Evolutionary conservation across 2,113 vertebrate species (phyloP), one percentile per base, ranked within the genome.

Genomic region (Promerops cafer): DNA sequence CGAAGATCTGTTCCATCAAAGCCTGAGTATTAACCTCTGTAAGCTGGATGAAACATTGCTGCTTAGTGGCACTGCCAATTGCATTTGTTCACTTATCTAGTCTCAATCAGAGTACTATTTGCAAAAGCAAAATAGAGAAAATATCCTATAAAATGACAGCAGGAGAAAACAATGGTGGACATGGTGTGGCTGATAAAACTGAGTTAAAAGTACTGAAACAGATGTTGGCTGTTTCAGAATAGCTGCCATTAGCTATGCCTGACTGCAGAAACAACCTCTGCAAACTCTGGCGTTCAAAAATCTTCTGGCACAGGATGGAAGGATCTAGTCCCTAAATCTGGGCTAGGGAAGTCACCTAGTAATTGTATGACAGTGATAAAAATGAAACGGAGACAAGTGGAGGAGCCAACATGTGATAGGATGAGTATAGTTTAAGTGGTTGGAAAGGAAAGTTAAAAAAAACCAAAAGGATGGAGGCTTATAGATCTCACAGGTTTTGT

Each of bases 161-260:
- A 52, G 57, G 60, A 59, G 40, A 60, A 65, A 87, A 49, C 13
- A 66, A 14, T 11, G 23, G 49, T 81, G 86, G 86, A 64, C 79
- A 33, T 4, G 14, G 16, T 90, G 59, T 15, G 33, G n/a, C 72
- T 90, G 65, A 22, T 89, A 49, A 86, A 89, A 94, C 54, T 16
- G 59, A 93, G 78, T 39, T 76, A 28, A 56, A 94, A 88, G 66
- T 76, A 61, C 23, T 22, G 56, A 87, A 94, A 35, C 90, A 92
- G 94, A 92, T 96, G 93, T 87, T 92, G 80, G 14, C 57, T 87
- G 18, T 30, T 93, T 92, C 49, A 79, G 93, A 96, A 88, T 75
- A 92, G 92, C 64, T 87, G 3, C 63, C 44, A 39, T 93, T 93
- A 78, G 88, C 21, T 64, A 82, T 61, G 92, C 88, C 61, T 93